These are phyloP conservation scores for Mythimna albipuncta DNA, from an alignment of 2,888 invertebrate species.

Conservation along the genomic window DNA sequence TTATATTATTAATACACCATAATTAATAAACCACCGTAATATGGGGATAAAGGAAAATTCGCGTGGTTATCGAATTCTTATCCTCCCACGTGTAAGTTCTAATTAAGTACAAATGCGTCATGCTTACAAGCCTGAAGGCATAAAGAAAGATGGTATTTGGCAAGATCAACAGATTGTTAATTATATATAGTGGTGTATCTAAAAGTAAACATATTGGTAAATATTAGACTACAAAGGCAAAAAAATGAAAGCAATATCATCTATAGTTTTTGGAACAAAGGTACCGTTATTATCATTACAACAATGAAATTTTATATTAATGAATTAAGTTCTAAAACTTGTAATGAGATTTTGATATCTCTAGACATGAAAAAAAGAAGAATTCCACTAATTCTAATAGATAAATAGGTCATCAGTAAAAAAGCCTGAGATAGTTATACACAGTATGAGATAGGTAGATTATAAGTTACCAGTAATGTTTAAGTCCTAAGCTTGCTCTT, in stretches of 20 bases:
- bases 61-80: neutral
- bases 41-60: slow-evolving; percentile 1
- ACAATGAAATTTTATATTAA: neutral
- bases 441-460: neutral
- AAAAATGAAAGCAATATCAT: neutral
- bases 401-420: too few relatives aligned
- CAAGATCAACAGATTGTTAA: neutral
- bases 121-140: neutral
- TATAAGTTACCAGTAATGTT: neutral
- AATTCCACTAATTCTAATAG: neutral
- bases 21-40: neutral
- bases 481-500: neutral
- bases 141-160: neutral
- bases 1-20: slow-evolving; percentile 4
- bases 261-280: too few relatives aligned
- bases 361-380: too few relatives aligned
- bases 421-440: too few relatives aligned
- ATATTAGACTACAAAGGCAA: neutral
- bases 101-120: slow-evolving; percentile 7
- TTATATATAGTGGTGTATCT: too few relatives aligned
- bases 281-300: too few relatives aligned
- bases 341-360: neutral
- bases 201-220: neutral
- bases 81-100: slow-evolving; percentile 15
- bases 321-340: neutral